Base-by-base conservation (phyloP, 2,113 vertebrate genomes). In the Platichthys stellatus region DNA sequence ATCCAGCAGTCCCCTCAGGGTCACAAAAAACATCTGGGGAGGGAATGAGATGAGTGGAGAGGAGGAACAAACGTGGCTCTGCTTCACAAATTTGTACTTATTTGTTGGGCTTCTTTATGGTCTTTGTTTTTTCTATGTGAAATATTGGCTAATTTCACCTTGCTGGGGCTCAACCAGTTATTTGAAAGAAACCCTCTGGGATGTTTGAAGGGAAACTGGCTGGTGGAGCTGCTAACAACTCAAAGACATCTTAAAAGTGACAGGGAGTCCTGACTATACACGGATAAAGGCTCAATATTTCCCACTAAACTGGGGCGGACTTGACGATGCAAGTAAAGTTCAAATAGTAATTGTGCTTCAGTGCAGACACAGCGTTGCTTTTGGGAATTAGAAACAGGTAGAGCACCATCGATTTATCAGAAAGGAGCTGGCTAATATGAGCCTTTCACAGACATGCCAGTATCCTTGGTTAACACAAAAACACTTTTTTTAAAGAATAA, bases 121-220 rank as follows among this genome's bases (percentile, higher is more conserved):
- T 17, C 21, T 10, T 64, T 43, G n/a, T 47, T 47, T 64, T 64
- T 64, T 64, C 40, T 45, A 11, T 63, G 23, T 64, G 31, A 31
- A 31, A 31, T 31, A 31, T 31, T 31, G 63, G 40, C 17, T 64
- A 15, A 15, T 64, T 47, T 47, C 4, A 26, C 63, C 40, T 10
- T 23, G 38, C 15, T 63, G 5, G n/a, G n/a, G 4, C 62, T 64
- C 38, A 23, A 11, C 21, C 18, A 12, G 31, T 40, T 62, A 40
- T n/a, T 62, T 15, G 40, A 63, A 63, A 11, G 1, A 64, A 45
- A 47, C 14, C 20, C 20, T 38, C 60, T 38, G 35, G 20, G 63
- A 17, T 2, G 63, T 24, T 64, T 47, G 4, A 51, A 24, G 31
- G 21, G 23, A 15, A 43, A 26, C 43, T 58, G 35, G 24, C 21